Evolutionary conservation across 2,888 invertebrate genomes (phyloP).

Genomic region (Diplolepis rosae): DNA sequence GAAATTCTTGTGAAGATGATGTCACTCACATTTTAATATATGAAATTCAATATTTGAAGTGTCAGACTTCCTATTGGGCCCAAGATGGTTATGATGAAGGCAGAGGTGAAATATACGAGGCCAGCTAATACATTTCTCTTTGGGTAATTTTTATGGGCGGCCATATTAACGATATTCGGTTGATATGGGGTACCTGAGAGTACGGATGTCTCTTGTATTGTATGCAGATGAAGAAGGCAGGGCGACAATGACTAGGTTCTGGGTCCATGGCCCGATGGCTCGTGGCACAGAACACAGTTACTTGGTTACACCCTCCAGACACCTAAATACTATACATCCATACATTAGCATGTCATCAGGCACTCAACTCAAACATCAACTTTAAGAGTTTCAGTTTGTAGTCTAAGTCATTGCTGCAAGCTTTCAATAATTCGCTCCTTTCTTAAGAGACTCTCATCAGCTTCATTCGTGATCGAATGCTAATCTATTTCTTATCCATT

Average conservation of each 20-base stretch:
- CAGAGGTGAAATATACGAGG: slow-evolving; percentile 32
- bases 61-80: slow-evolving; percentile 6
- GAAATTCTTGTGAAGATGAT: too few species aligned
- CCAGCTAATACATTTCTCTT: slow-evolving; percentile 54
- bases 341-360: slow-evolving; percentile 69
- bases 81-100: background rate
- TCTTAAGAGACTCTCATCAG: too few species aligned
- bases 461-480: too few species aligned
- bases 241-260: slow-evolving; percentile 71
- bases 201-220: slow-evolving; percentile 69
- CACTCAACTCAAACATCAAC: slow-evolving; percentile 27
- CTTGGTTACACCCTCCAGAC: slow-evolving; percentile 50
- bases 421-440: background rate
- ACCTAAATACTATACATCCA: slow-evolving; percentile 61
- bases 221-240: slow-evolving; percentile 73
- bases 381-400: background rate
- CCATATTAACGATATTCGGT: slow-evolving; percentile 67
- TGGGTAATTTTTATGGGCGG: slow-evolving; percentile 66
- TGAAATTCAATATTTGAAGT: background rate
- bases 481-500: too few species aligned
- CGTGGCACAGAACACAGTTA: slow-evolving; percentile 54
- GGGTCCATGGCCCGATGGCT: slow-evolving; percentile 57
- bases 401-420: background rate
- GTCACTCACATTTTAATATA: background rate
- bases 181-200: slow-evolving; percentile 55